Base-by-base conservation (phyloP, 2,888 invertebrate genomes). In the Odontocerum albicorne region DNA sequence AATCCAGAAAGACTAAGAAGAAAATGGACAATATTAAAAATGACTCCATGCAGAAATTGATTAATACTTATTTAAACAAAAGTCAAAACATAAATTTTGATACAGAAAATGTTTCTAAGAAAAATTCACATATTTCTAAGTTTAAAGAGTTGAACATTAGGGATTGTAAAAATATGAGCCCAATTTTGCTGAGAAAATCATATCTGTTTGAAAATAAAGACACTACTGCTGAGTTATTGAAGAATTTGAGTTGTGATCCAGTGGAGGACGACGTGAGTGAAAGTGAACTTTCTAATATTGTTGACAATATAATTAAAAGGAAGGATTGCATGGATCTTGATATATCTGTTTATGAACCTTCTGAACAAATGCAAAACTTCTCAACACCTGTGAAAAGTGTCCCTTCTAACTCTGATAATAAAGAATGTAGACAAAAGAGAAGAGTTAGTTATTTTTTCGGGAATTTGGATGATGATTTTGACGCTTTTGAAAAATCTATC, bases 401-500 rank as follows among this genome's bases (percentile, higher is more conserved):
- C 33, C 6, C 15, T n/a, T n/a, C n/a, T n/a, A n/a, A n/a, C 2
- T 1, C n/a, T n/a, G n/a, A n/a, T n/a, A n/a, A n/a, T n/a, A n/a
- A n/a, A n/a, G n/a, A n/a, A n/a, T n/a, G n/a, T 1, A 22, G 16
- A 13, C 12, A 16, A 7, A 45, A 43, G 19, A 22, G 35, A 20
- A 36, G 59, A 36, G 43, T 54, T 16, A 83, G 82, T 65, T 76
- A 75, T 66, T 83, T 83, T 61, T 83, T 83, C 63, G 78, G 77
- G 61, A 70, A 71, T 61, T 62, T 73, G 46, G 72, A 72, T 1
- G 74, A 71, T 39, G 75, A 74, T 31, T 68, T 73, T n/a, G 85
- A 86, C 67, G 76, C 79, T 8, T 86, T 86, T 65, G 85, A 86
- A 68, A 74, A 79, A 64, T 77, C 84, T 2, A 67, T 85, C 59